These are phyloP conservation scores for Arothron firmamentum DNA, from an alignment of 2,113 vertebrate genomes.

Conservation along the genomic window DNA sequence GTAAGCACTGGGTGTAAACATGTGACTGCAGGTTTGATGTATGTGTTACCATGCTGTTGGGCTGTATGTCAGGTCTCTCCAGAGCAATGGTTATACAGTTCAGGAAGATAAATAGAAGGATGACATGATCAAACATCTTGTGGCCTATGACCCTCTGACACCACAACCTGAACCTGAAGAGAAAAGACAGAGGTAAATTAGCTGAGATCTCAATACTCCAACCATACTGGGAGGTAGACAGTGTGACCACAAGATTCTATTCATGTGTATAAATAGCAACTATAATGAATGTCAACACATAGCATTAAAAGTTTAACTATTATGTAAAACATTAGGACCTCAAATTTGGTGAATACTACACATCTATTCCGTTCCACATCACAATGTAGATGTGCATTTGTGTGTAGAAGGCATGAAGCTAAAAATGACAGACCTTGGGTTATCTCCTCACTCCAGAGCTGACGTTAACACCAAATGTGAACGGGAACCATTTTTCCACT, in stretches of 20 bases:
- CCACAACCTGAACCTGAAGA: slow-evolving; percentile 79
- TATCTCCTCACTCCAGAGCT: background rate
- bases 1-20: too few species aligned
- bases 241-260: too few species aligned
- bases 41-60: slow-evolving; percentile 80
- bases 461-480: background rate
- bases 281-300: too few species aligned
- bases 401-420: too few species aligned
- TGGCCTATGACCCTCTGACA: slow-evolving; percentile 92
- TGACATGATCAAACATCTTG: slow-evolving; percentile 94
- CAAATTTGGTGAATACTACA: background rate
- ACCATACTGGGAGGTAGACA: too few species aligned
- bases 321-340: too few species aligned
- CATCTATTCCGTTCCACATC: background rate
- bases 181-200: background rate
- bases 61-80: slow-evolving; percentile 91
- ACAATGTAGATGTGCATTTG: background rate
- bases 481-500: slow-evolving; percentile 3
- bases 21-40: too few species aligned
- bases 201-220: too few species aligned
- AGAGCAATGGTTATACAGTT: slow-evolving; percentile 97
- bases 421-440: too few species aligned
- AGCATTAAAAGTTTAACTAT: too few species aligned
- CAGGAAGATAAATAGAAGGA: slow-evolving; percentile 95
- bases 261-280: too few species aligned